These are phyloP conservation scores for Drosophila parabipectinata DNA, from an alignment of 1,140 invertebrate species.

Conservation along the genomic window DNA sequence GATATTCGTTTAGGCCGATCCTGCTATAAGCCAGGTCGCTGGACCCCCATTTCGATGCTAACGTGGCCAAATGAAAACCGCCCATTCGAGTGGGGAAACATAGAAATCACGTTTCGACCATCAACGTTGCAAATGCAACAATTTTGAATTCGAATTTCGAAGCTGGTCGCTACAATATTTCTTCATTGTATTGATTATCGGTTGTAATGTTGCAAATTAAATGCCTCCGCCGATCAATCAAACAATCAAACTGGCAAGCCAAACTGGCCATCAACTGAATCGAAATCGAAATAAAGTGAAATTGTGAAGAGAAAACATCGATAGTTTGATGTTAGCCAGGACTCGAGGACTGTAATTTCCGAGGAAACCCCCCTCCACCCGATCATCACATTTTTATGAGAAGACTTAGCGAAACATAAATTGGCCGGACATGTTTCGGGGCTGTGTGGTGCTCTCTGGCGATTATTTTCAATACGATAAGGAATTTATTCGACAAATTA, in stretches of 20 bases:
- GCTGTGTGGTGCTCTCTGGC: background rate
- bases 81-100: constrained; percentile 68
- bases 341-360: constrained; percentile 65
- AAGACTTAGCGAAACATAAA: constrained; percentile 81
- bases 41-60: constrained; percentile 13
- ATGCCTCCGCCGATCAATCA: constrained; percentile 74
- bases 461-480: constrained; percentile 69
- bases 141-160: constrained; percentile 50
- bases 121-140: constrained; percentile 80
- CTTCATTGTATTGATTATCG: constrained; percentile 83
- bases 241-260: constrained; percentile 67
- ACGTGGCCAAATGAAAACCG: constrained; percentile 24
- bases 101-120: constrained; percentile 82
- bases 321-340: constrained; percentile 44
- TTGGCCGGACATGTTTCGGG: constrained; percentile 67
- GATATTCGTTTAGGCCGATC: constrained; percentile 31
- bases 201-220: constrained; percentile 83
- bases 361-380: no score
- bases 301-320: constrained; percentile 8
- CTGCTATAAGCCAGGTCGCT: constrained; percentile 75
- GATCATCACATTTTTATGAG: constrained; percentile 76
- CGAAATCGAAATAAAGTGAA: constrained; percentile 1
- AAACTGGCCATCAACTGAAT: constrained; percentile 58
- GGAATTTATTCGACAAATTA: constrained; percentile 78
- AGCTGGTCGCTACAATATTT: constrained; percentile 54